Base-by-base conservation (phyloP, 2,888 invertebrate species). In the Orthosia gracilis region DNA sequence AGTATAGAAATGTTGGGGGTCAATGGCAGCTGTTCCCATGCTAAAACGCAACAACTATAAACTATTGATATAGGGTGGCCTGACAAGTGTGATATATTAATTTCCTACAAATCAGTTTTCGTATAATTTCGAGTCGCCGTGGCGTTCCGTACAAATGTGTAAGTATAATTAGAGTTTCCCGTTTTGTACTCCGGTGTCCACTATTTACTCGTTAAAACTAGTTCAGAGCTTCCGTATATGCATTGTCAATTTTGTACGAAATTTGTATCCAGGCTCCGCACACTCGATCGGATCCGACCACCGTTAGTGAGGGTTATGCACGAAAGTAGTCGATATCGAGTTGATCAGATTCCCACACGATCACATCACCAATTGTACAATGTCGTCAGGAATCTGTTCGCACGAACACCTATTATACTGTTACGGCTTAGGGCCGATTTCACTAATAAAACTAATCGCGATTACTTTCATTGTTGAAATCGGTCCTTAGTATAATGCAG, bases 401-500 rank as follows among this genome's bases (percentile, higher is more conserved):
- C 52, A 76, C 26, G 54, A 66, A 69, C 73, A 76, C 72, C 82
- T 76, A 84, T 76, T 84, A 76, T 83, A 88, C 87, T 83, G 87
- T 71, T 62, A 71, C 73, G 82, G 81, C 83, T 76, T 40, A 40
- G 40, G 40, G 40, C 4, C 40, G 40, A 40, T 40, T 40, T 40
- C 40, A 40, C 40, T 1, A 40, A 40, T 40, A 40, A 40, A 9
- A 40, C 40, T 40, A 40, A 40, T 40, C 40, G 40, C 40, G 40
- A 9, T 40, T 40, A 9, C 9, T 31, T 31, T 4, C 40, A 40
- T 40, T 40, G 40, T 7, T 40, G 40, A 40, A 40, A 40, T 40
- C 40, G 40, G 40, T 1, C 40, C 40, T 50, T 93, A 92, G 92
- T 87, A 71, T 91, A 90, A 91, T 87, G 65, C 67, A 86, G 92